Base-by-base conservation (phyloP, 2,113 vertebrate species). In the Trinectes maculatus region DNA sequence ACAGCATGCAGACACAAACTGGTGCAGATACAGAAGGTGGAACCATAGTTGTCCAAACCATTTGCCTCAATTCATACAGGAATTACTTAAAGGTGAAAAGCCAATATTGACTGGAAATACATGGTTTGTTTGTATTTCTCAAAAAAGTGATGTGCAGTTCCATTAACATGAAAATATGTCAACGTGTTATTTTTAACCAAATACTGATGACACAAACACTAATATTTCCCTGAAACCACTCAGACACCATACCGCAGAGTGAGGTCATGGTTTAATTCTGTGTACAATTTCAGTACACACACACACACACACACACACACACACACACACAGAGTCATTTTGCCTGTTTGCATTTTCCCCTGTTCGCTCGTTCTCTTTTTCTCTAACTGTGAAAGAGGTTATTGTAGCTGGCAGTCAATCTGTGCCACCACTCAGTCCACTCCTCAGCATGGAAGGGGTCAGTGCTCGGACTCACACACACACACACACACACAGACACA, bases 321-420 rank as follows among this genome's bases (percentile, higher is more conserved):
- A 68, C 19, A 29, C 16, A 42, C 24, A 42, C 21, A n/a, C 34
- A 13, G n/a, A 33, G 49, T 83, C 48, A 68, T 61, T 74, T 73
- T 69, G 34, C 26, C 48, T 37, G 18, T 29, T 19, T 39, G 25
- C 36, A 47, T 73, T 82, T 52, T 82, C 61, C 62, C 53, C 54
- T 29, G 59, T 63, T 75, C 43, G n/a, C n/a, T n/a, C n/a, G n/a
- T n/a, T 79, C 34, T 29, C 64, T 65, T 10, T 71, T 37, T 83
- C 59, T 48, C 54, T 36, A 6, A 3, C 62, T 26, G 13, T 69
- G 76, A 74, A 78, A 85, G 71, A 89, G 82, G 79, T 88, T 76
- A 84, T 60, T 51, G 71, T 80, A 81, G 77, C 81, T 77, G 85
- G 81, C 79, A 85, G 79, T 24, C 67, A 55, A 69, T 73, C 72